These are phyloP conservation scores for Elgaria multicarinata DNA, from an alignment of 2,113 vertebrate species.

Conservation along the genomic window DNA sequence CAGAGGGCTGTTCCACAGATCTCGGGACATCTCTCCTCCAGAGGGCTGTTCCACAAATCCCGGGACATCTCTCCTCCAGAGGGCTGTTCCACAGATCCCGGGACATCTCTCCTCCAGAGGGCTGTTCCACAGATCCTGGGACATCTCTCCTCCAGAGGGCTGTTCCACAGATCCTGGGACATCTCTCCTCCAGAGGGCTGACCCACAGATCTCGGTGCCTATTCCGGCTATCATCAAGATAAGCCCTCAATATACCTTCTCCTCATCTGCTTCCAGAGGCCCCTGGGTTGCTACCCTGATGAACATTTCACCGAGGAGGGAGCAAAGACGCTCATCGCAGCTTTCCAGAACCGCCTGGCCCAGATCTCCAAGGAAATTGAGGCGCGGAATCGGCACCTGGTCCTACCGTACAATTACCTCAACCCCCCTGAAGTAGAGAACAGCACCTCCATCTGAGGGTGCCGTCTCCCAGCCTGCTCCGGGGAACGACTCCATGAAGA, in stretches of 20 bases:
- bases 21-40: not conserved
- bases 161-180: not conserved
- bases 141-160: not conserved
- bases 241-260: not conserved
- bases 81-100: not conserved
- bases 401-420: slow-evolving; percentile 79
- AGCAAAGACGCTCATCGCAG: slow-evolving; percentile 69
- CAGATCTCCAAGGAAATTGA: slow-evolving; percentile 75
- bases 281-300: slow-evolving; percentile 81
- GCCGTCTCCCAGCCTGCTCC: accelerated
- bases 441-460: slow-evolving; percentile 78
- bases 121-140: not conserved
- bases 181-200: not conserved
- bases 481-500: not conserved
- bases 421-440: slow-evolving; percentile 77
- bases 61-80: not conserved
- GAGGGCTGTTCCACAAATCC: accelerated
- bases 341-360: slow-evolving; percentile 73
- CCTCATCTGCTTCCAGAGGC: slow-evolving; percentile 69
- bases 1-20: accelerated
- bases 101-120: not conserved
- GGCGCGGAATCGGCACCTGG: slow-evolving; percentile 75
- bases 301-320: slow-evolving; percentile 73
- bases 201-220: not conserved
- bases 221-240: accelerated